Evolutionary conservation across 2,113 vertebrate species (phyloP).

Genomic region (Rhabdomys dilectus): DNA sequence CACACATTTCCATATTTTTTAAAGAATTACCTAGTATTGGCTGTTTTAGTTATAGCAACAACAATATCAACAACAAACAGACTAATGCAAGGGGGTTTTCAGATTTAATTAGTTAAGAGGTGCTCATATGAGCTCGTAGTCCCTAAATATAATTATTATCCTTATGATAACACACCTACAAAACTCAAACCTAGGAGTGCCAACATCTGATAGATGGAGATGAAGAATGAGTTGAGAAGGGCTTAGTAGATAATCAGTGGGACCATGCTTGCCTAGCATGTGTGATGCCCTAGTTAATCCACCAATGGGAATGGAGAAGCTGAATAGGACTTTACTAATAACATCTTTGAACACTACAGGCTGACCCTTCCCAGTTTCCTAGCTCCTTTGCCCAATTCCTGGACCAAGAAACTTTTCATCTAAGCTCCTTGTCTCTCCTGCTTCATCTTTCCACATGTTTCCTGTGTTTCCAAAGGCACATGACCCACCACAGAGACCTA

Average conservation of each 20-base stretch:
- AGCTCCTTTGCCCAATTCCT: background rate
- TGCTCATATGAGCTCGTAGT: background rate
- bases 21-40: background rate
- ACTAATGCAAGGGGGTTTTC: slow-evolving; percentile 4
- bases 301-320: background rate
- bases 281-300: background rate
- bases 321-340: background rate
- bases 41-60: background rate
- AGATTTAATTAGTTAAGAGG: background rate
- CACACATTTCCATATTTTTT: background rate
- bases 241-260: background rate
- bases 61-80: background rate
- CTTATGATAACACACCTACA: background rate
- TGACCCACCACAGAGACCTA: background rate
- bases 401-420: background rate
- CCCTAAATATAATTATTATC: background rate
- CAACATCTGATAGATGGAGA: background rate
- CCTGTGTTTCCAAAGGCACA: background rate
- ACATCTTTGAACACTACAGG: background rate
- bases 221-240: background rate
- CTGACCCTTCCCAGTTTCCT: background rate
- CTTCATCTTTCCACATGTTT: background rate
- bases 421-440: background rate
- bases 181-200: background rate
- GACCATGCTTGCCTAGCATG: no score